A percentile compares a stretch with the other conserved stretches of the same genome.
Evolutionary conservation across 2,113 vertebrate species (phyloP).

Genomic region (Onychostoma macrolepis): DNA sequence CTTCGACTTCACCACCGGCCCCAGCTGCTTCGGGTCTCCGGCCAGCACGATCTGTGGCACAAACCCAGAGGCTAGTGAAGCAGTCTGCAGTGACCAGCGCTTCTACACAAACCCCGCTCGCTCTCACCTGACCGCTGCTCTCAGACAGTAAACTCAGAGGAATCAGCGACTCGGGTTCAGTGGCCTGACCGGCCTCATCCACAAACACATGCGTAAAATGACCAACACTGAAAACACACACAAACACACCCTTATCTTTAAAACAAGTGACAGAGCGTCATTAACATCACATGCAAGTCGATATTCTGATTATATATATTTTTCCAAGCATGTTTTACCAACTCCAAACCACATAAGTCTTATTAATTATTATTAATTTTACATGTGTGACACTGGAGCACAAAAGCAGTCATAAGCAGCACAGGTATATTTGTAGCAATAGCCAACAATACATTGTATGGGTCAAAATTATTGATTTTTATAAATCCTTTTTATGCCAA

Average conservation of each 20-base stretch:
- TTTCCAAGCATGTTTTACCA: too few species aligned
- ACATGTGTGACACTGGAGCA: too few species aligned
- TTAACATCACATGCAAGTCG: too few species aligned
- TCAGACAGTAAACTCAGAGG: slow-evolving; percentile 88
- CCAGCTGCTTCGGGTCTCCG: slow-evolving; percentile 93
- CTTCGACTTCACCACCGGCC: slow-evolving; percentile 88
- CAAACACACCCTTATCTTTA: background rate
- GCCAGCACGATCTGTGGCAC: slow-evolving; percentile 84
- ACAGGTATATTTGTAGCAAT: too few species aligned
- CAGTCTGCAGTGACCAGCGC: background rate
- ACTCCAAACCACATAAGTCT: too few species aligned
- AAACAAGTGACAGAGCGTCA: too few species aligned
- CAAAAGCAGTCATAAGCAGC: too few species aligned
- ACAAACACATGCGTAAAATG: slow-evolving; percentile 94
- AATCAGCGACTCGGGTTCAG: slow-evolving; percentile 91
- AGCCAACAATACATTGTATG: too few species aligned
- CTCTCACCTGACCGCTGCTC: slow-evolving; percentile 83
- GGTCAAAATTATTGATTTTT: too few species aligned
- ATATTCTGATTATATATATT: too few species aligned
- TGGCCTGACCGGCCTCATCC: slow-evolving; percentile 96
- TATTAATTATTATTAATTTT: too few species aligned
- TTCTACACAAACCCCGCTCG: background rate
- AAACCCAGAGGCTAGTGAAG: background rate
- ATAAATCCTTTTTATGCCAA: too few species aligned
- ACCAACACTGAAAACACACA: slow-evolving; percentile 77